Evolutionary conservation across 1,140 invertebrate species (phyloP), one percentile per base, ranked within the genome.

Genomic region (Antheraea pernyi): DNA sequence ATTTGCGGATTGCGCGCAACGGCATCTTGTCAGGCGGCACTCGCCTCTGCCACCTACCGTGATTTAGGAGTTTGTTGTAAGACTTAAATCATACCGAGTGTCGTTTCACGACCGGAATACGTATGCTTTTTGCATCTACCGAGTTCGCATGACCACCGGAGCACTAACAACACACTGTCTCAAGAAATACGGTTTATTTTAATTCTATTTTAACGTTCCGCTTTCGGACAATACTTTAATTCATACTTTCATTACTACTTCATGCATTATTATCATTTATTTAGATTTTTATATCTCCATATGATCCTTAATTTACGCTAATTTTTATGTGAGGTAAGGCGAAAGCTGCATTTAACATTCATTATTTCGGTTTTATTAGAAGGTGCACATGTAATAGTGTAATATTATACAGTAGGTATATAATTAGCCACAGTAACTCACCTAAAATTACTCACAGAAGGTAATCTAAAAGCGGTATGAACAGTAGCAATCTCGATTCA

Each of bases 1-100:
- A 88, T 89, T 91, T 84, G 83, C 82, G 89, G 85, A 86, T 86
- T 86, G 87, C 82, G 76, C 84, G 80, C 74, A 81, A 76, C 78
- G 77, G 73, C 80, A 76, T 84, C 74, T 79, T 84, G 83, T 87
- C 86, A 82, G 71, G 63, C 77, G 81, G 73, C 79, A 76, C 74
- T 78, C 79, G 80, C 73, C 72, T 76, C 71, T 78, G 85, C 79
- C 81, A 82, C 79, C 83, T 84, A 80, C 70, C 76, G 80, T 84
- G 86, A 86, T 85, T 85, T 87, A 87, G 77, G 77, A 82, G 78
- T 79, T 76, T 75, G 75, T 77, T 76, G 65, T 71, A 59, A 68
- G 71, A 68, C 72, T 79, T 85, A 85, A 86, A 86, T 86, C 84
- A 86, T 86, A 86, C 65, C 75, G 67, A 67, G 75, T 80, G 78